Base-by-base conservation (phyloP, 2,113 vertebrate genomes). In the Alethe diademata region DNA sequence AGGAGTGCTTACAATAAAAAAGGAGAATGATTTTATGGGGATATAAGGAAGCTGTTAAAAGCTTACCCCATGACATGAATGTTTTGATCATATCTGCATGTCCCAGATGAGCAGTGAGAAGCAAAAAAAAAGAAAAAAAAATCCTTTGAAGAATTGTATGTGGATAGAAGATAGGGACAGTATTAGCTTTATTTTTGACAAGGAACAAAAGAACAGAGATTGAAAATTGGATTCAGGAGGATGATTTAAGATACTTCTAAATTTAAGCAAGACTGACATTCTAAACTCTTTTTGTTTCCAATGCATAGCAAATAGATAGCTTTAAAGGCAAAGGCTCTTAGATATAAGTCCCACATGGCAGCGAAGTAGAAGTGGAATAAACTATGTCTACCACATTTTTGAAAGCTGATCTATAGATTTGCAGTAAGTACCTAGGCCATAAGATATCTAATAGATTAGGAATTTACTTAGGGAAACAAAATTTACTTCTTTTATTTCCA, bases 211-310 rank as follows among this genome's bases (percentile, higher is more conserved):
- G 75, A 94, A 58, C 8, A 58, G 38, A 71, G n/a, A 81, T 15
- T 84, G 48, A 89, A 91, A 84, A 64, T 23, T 80, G 33, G 43
- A 81, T 84, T 94, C 72, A 86, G 64, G n/a, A 78, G 61, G 28
- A 51, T 75, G 64, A 86, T 74, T 81, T 86, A 56, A 83, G n/a
- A 86, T 60, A 71, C 65, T 88, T 84, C 70, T 92, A 91, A 85
- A 91, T 90, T 90, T 90, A 90, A 89, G 66, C 48, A 86, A 87
- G 42, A 72, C 17, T 87, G 72, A 81, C 78, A 67, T 43, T 31
- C 8, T 80, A 71, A 94, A 88, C 9, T 86, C 11, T 16, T 90
- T 80, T 88, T 14, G 0, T 90, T 93, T 64, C 47, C 57, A 75
- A 18, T 51, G 24, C 40, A 51, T 18, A 62, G 19, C 42, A 91